phyloP scores from a whole-genome alignment of 2,888 invertebrate genomes.

The Lasioglossum leucozonium region DNA sequence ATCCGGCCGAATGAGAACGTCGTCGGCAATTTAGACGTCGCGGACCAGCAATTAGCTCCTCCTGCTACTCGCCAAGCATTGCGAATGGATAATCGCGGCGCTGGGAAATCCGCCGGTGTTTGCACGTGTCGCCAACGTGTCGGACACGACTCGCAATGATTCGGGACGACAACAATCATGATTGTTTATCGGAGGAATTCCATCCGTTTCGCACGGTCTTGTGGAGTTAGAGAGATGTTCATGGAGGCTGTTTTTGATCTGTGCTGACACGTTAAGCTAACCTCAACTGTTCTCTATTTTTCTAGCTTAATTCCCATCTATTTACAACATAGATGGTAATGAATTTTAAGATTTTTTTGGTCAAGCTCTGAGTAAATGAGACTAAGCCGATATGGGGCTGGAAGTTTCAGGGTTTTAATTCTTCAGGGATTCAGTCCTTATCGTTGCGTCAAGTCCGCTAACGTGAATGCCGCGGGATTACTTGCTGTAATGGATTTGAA shows the following conservation, averaged over 20 bases:
- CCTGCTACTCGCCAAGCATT: not conserved
- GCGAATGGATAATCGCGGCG: slow-evolving; percentile 22
- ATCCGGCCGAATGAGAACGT: slow-evolving; percentile 32
- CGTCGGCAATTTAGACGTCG: slow-evolving; percentile 31
- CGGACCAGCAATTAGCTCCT: slow-evolving; percentile 29
- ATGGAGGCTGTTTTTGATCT: not conserved
- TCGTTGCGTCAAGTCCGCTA: no score
- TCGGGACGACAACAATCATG: not conserved
- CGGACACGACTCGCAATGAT: not conserved
- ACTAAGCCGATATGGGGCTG: no score
- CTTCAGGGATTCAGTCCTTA: no score
- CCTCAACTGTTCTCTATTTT: no score
- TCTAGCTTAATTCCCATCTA: no score
- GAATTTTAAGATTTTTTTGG: no score
- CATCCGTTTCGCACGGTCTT: not conserved
- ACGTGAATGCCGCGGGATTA: no score
- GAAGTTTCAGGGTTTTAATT: no score
- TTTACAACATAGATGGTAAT: no score
- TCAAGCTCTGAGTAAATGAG: no score
- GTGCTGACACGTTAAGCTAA: not conserved
- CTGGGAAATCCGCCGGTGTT: slow-evolving; percentile 15
- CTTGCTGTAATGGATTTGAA: no score
- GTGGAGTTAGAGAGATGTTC: not conserved
- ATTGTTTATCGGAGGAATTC: not conserved
- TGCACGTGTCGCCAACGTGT: slow-evolving; percentile 8